Evolutionary conservation across 2,888 invertebrate species (phyloP).

Genomic region (Eurytoma californica): DNA sequence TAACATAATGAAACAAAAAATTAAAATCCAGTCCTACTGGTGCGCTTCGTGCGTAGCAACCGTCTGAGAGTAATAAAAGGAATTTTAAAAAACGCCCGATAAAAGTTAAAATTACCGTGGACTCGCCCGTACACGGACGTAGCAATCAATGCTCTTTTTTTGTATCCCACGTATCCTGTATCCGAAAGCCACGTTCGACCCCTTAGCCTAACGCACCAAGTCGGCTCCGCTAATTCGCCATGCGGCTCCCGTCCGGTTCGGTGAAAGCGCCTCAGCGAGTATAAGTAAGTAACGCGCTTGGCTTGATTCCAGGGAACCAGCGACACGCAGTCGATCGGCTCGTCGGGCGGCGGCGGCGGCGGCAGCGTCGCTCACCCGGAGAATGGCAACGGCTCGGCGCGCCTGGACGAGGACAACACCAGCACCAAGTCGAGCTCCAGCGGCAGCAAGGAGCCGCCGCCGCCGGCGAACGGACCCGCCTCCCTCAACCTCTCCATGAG

Average conservation of each 20-base stretch:
- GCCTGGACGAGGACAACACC: slow-evolving; percentile 39
- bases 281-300: neutral
- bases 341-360: slow-evolving; percentile 23
- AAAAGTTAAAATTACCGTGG: too few relatives aligned
- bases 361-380: slow-evolving; percentile 20
- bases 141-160: too few relatives aligned
- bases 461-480: slow-evolving; percentile 35
- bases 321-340: slow-evolving; percentile 49
- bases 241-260: neutral
- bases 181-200: too few relatives aligned
- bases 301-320: slow-evolving; percentile 42
- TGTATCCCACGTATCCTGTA: too few relatives aligned
- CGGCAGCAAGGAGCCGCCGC: slow-evolving; percentile 8
- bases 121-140: too few relatives aligned
- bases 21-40: too few relatives aligned
- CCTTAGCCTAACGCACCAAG: too few relatives aligned
- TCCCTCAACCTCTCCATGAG: slow-evolving; percentile 90
- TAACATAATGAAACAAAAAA: too few relatives aligned
- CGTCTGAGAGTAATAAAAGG: neutral
- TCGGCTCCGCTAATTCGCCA: too few relatives aligned
- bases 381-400: slow-evolving; percentile 37
- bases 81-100: too few relatives aligned
- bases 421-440: slow-evolving; percentile 48
- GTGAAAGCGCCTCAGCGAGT: neutral
- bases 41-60: too few relatives aligned